Base-by-base conservation (phyloP, 92 coral and sea anemone species). In the Parazoanthus atlanticus region DNA sequence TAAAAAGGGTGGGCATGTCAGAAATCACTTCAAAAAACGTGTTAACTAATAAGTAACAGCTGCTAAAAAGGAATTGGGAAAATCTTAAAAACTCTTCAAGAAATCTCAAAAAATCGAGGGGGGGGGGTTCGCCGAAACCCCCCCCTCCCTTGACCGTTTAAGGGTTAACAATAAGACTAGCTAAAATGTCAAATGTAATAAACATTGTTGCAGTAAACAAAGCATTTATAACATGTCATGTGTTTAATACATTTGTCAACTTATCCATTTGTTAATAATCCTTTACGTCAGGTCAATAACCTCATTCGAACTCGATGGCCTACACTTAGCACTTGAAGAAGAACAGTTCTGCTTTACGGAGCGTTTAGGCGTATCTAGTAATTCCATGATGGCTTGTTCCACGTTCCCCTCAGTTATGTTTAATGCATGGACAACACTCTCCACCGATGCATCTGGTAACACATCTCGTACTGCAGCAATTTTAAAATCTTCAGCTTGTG, bases 241-340 rank as follows among this genome's bases (percentile, higher is more conserved):
- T 23, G 6, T 5, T 28, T 23, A 61, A 61, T 21, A 61, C 21
- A 25, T 21, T 23, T 52, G 69, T 6, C 69, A 25, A 61, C n/a
- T 21, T 0, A 61, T 61, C 17, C 8, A 23, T 78, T 26, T 10
- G 9, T 16, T 21, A n/a, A 38, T 43, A 6, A 13, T 67, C 23
- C 52, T 21, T 82, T 40, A 70, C 16, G 87, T 84, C 43, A 84
- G 78, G 66, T 84, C 87, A 43, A 84, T 72, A 15, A 84, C 69
- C n/a, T 70, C 79, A 7, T 3, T 43, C 11, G 78, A 70, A 84
- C 64, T 3, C 38, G 38, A 17, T 29, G 78, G 43, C 54, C 15
- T 69, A 9, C 29, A 41, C 19, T 29, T 49, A 33, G 41, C 31
- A 26, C 64, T 16, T 36, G 76, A 36, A 65, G 34, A 11, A 25